Evolutionary conservation across 2,888 invertebrate genomes (phyloP).

Genomic region (Ophioninae sp.): DNA sequence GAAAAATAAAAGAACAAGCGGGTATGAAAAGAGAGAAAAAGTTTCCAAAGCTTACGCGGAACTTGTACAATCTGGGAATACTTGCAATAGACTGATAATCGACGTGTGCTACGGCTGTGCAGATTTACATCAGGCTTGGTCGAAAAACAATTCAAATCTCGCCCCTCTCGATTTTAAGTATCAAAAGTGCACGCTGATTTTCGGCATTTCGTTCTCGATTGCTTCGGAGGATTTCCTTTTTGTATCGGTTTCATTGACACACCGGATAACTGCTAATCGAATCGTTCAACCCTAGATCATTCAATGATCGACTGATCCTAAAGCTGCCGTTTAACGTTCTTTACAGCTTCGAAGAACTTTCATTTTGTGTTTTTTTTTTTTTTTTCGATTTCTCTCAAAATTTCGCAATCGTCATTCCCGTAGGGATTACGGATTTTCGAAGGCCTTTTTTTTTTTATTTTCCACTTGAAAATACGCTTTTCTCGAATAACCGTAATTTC

Average conservation of each 20-base stretch:
- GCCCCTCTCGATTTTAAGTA: neutral
- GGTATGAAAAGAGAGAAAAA: conserved; percentile 1
- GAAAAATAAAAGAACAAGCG: neutral
- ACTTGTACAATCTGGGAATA: conserved; percentile 47
- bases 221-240: neutral
- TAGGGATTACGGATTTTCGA: neutral
- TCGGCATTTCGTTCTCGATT: neutral
- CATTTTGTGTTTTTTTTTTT: too few relatives aligned
- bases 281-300: neutral
- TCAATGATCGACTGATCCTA: neutral
- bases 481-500: neutral
- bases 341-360: neutral
- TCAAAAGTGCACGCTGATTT: neutral
- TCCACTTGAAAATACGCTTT: neutral
- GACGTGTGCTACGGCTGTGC: neutral
- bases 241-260: neutral
- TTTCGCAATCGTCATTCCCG: neutral
- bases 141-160: neutral
- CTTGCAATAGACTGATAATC: conserved; percentile 24
- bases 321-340: neutral
- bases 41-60: conserved; percentile 27
- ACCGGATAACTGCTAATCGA: neutral
- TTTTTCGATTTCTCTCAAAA: neutral
- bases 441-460: neutral
- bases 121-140: neutral